Evolutionary conservation across 92 coral and sea anemone genomes (phyloP), one percentile per base, ranked within the genome.

Genomic region (Parazoanthus darwini): DNA sequence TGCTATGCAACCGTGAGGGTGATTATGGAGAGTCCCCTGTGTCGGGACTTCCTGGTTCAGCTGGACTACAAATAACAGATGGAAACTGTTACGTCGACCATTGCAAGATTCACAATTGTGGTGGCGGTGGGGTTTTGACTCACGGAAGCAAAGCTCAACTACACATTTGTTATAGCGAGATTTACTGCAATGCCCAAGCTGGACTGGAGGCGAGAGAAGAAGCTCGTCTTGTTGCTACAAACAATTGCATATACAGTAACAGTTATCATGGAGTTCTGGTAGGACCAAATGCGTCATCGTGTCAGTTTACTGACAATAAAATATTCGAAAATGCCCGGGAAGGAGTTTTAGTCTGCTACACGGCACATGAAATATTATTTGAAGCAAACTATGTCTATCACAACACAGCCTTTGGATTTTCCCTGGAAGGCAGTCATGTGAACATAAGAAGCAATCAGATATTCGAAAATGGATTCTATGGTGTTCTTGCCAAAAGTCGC

Each of bases 181-280:
- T 93, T 13, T 86, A 89, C 80, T 82, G 88, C 35, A 95, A 95
- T 89, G 89, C 80, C 20, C 89, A 89, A 66, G 85, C 83, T 77
- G 98, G 98, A 8, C 78, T 95, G n/a, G 92, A 95, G 81, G 96
- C 92, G 7, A 75, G 93, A 63, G 93, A 89, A 63, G 93, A 86
- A 0, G 98, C 94, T 36, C 10, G 54, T 4, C 92, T 92, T 39
- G 56, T 59, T 50, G 92, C 92, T 20, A 80, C 82, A 1, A 91
- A 80, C 26, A 93, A 90, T 80, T 86, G 88, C 43, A 87, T 95
- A 77, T 92, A 78, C 56, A 88, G 85, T 71, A 87, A 81, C 89
- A 56, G 86, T 35, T 79, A 23, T 74, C 93, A 90, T 80, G 97
- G 97, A 8, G 18, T 94, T 14, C 23, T 86, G 51, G 67, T 95